Percentiles rank a stretch among this genome's conserved stretches.
Conservation (phyloP, 2,888 invertebrate genomes). For the Eupelmus urozonus region DNA sequence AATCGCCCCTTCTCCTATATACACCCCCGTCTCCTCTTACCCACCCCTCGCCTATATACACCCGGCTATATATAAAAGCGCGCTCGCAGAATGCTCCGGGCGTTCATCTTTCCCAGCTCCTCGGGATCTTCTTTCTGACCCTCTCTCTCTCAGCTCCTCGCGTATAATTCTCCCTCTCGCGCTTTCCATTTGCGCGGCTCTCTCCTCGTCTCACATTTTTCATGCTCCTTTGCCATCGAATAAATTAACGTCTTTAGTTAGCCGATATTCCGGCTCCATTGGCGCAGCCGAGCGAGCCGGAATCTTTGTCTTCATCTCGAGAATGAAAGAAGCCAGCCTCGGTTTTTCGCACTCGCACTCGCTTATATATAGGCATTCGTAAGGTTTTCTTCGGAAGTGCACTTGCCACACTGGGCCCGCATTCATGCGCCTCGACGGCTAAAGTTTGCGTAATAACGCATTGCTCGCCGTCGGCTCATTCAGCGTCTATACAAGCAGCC, state of each 20-base stretch:
- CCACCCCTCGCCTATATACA: background rate
- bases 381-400: conserved; percentile 37
- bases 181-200: conserved; percentile 39
- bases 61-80: background rate
- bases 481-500: too few relatives aligned
- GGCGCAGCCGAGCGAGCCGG: conserved; percentile 48
- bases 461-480: too few relatives aligned
- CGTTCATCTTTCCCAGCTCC: conserved; percentile 50
- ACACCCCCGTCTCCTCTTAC: background rate
- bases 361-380: background rate
- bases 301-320: conserved; percentile 65
- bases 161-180: background rate
- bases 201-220: conserved; percentile 56
- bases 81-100: conserved; percentile 35
- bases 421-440: conserved; percentile 62
- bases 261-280: conserved; percentile 68
- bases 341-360: background rate
- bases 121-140: conserved; percentile 51
- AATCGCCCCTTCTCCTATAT: conserved; percentile 62
- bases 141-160: conserved; percentile 15
- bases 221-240: conserved; percentile 69
- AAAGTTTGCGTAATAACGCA: conserved; percentile 61
- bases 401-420: conserved; percentile 45
- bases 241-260: conserved; percentile 75
- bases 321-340: conserved; percentile 63